phyloP scores from a whole-genome alignment of 2,888 invertebrate genomes.

The Eupithecia subfuscata region DNA sequence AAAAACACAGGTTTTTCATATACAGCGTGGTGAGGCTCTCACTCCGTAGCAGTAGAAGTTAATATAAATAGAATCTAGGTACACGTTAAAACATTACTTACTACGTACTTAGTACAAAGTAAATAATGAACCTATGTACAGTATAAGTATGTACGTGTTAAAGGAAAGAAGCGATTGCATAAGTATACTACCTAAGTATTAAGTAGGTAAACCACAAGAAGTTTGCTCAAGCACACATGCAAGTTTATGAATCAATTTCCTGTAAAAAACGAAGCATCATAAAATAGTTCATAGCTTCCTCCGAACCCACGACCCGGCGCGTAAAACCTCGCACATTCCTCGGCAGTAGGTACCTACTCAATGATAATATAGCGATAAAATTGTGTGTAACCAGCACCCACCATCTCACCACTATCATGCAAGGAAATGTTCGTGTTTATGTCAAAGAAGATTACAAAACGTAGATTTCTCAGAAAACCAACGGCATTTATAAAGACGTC shows the following conservation, averaged over 20 bases:
- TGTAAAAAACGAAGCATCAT: conserved; percentile 17
- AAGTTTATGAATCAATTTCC: conserved; percentile 24
- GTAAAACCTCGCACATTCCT: conserved; percentile 24
- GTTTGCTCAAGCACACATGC: conserved; percentile 1
- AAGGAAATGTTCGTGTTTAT: conserved; percentile 30
- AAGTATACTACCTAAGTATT: not conserved
- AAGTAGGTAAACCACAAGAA: not conserved
- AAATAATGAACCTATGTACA: not conserved
- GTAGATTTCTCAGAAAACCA: not conserved
- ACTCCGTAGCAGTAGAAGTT: too few species aligned
- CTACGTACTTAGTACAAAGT: not conserved
- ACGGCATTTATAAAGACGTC: not conserved
- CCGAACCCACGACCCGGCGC: not conserved
- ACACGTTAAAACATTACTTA: too few species aligned
- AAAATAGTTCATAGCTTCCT: conserved; percentile 18
- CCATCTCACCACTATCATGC: conserved; percentile 25
- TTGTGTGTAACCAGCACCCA: conserved; percentile 26
- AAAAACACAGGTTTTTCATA: too few species aligned
- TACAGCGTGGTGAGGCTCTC: too few species aligned
- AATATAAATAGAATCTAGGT: too few species aligned
- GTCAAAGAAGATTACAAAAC: conserved; percentile 22
- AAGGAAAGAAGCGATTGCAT: not conserved
- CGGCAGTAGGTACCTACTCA: conserved; percentile 25
- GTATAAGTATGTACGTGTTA: too few species aligned
- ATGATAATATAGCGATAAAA: conserved; percentile 36